Conservation (phyloP, 2,797 vertebrate species). For the Potorous gilbertii region DNA sequence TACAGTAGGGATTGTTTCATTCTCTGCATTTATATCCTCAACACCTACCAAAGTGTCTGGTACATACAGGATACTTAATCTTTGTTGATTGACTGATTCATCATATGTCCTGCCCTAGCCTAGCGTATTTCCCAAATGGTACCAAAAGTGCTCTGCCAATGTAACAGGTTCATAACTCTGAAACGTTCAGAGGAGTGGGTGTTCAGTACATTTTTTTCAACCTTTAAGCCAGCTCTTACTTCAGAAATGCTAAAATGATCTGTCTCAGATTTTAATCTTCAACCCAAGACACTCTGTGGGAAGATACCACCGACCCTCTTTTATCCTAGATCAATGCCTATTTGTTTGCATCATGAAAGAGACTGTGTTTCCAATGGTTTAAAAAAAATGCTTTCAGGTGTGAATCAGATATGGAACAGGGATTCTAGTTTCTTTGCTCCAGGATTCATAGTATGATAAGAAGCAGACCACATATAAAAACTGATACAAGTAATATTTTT, state of each 20-base stretch:
- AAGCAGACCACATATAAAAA: not conserved
- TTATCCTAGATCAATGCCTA: constrained; percentile 21
- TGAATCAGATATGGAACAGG: constrained; percentile 39
- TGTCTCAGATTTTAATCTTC: constrained; percentile 21
- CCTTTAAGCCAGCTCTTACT: constrained; percentile 14
- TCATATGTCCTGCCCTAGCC: not conserved
- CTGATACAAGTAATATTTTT: not conserved
- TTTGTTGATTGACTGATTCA: not conserved
- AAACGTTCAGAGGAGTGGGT: not conserved
- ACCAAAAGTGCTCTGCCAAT: not conserved
- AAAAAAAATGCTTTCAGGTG: constrained; percentile 25
- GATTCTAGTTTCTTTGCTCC: not conserved
- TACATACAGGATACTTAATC: not conserved
- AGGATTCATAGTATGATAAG: not conserved
- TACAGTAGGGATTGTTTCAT: constrained; percentile 14
- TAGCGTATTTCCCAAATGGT: not conserved
- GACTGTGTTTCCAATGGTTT: constrained; percentile 29
- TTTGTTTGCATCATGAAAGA: constrained; percentile 25
- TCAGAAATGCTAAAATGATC: constrained; percentile 29
- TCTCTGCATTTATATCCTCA: not conserved
- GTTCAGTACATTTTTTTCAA: constrained; percentile 45
- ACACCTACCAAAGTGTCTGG: not conserved
- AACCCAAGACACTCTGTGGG: not conserved
- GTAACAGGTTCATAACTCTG: not conserved
- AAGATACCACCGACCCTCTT: constrained; percentile 9